phyloP scores from a whole-genome alignment of 2,113 vertebrate genomes.

The Ochotona princeps region DNA sequence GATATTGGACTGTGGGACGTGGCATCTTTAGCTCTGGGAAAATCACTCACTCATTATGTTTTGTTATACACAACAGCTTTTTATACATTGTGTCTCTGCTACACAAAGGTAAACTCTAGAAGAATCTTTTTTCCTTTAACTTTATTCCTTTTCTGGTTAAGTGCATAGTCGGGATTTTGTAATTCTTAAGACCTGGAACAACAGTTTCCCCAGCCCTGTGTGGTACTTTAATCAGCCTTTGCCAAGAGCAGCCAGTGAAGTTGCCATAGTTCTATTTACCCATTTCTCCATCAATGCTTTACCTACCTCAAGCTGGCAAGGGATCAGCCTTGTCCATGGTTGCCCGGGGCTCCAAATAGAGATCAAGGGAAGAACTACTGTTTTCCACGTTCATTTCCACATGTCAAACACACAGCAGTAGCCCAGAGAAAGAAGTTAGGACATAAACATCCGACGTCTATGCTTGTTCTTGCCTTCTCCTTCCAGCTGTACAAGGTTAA shows the following conservation, averaged over 20 bases:
- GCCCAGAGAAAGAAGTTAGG: neutral
- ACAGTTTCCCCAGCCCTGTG: neutral
- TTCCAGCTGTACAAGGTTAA: neutral
- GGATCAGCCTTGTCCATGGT: neutral
- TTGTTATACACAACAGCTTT: conserved; percentile 46
- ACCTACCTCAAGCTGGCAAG: neutral
- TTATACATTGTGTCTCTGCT: neutral
- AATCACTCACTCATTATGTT: neutral
- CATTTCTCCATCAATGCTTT: neutral
- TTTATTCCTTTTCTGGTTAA: neutral
- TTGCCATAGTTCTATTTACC: neutral
- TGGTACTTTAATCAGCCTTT: neutral
- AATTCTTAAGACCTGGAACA: neutral
- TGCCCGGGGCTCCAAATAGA: neutral
- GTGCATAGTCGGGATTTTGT: neutral
- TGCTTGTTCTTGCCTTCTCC: neutral
- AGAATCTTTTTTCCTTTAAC: neutral
- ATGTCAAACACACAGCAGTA: neutral
- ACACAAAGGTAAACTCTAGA: neutral
- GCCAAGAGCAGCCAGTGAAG: neutral
- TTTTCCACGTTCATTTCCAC: neutral
- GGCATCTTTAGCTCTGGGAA: too few species aligned
- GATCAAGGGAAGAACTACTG: neutral
- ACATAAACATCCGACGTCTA: neutral
- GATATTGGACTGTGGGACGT: too few species aligned